Evolutionary conservation across 2,113 vertebrate genomes (phyloP), one percentile per base, ranked within the genome.

Genomic region (Oryzias melastigma): DNA sequence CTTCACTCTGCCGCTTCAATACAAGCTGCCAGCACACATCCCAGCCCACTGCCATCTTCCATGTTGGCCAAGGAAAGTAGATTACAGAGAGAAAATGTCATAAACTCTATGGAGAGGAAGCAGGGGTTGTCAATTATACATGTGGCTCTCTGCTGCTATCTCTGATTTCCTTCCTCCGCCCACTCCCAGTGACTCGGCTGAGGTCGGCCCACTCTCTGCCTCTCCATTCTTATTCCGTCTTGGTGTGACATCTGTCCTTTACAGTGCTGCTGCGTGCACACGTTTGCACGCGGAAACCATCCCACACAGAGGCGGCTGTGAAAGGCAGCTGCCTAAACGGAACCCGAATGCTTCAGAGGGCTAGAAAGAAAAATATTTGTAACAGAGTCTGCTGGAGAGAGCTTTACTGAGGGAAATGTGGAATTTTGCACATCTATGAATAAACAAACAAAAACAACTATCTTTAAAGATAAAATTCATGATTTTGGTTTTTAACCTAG

Each of bases 101-200:
- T 80, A 75, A 78, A 82, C 56, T 82, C 76, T 77, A 65, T 46
- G 52, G 79, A 81, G 77, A 74, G 69, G 70, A 78, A 73, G 79
- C 79, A 71, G 51, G 63, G 77, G 78, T 81, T 85, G 81, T 88
- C 77, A 85, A 88, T 86, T 83, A 89, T 84, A 87, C 83, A 85
- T 84, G 75, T 71, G 58, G 60, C 77, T 77, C 76, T 71, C 77
- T 51, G 77, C 70, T 62, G 70, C 77, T 77, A 73, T 73, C 77
- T 78, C 48, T 45, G 65, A 61, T 62, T 67, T 35, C 64, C 68
- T 73, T 57, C 70, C 63, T 80, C 67, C 80, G 22, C 81, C 78
- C 78, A 79, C 85, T 73, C 71, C 53, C 25, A 70, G 52, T 14
- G 14, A 65, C 65, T 78, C 68, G 69, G 71, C 72, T 41, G 16